Base-by-base conservation (phyloP, 2,888 invertebrate genomes). In the Leptopilina drosophilae region DNA sequence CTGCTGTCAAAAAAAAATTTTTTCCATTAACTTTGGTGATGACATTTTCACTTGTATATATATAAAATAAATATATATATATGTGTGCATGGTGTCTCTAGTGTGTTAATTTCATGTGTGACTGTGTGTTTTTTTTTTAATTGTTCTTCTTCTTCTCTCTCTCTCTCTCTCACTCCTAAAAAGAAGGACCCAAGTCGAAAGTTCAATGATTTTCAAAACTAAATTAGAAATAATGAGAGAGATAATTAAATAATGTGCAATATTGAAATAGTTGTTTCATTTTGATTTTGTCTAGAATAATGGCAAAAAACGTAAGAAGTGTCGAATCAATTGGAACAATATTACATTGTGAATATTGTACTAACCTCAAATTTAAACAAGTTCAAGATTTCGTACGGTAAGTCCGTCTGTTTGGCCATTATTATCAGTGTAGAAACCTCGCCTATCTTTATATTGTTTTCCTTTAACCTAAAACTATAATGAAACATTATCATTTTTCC, bases 371-470 rank as follows among this genome's bases (percentile, higher is more conserved):
- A 81, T 91, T 91, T 83, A 91, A 91, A 80, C 87, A 91, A 78
- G 88, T 90, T 80, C 89, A 89, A 83, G 91, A 92, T 79, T 91
- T 92, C 78, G 86, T 89, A 79, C 91, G 90, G 91, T 92, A 83
- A 85, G 88, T 89, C 83, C 79, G 56, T 73, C 56, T 56, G 33
- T 56, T 69, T 69, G 53, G 53, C 59, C 62, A 66, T 33, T 64
- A 75, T 75, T 49, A 62, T 62, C 62, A 62, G 49, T n/a, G 20
- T 33, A 73, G 8, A 40, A 73, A 33, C 56, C 73, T 73, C 56
- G 56, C 73, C 73, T 73, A 64, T 80, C 59, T 76, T 59, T 64
- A 65, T 42, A 33, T 33, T 33, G 4, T 33, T 33, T 33, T 33
- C 7, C 0, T 42, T 42, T 42, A 8, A 1, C 42, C 5, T 8